These are phyloP conservation scores for Morone chrysops DNA, from an alignment of 2,113 vertebrate species.

Conservation along the genomic window DNA sequence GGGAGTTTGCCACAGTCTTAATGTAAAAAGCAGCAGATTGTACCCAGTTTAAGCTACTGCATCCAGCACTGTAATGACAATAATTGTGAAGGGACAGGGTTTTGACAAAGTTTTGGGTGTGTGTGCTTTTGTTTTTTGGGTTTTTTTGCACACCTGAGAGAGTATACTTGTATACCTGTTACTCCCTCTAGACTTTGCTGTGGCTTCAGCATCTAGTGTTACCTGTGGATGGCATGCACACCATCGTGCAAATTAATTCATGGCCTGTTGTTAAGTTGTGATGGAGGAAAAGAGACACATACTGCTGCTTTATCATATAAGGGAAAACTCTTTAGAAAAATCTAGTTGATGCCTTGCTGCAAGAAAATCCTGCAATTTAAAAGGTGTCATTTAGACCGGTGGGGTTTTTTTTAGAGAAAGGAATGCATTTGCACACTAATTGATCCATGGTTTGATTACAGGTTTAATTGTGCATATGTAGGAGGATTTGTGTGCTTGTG, in stretches of 20 bases:
- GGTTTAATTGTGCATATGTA: background rate
- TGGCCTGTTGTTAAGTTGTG: background rate
- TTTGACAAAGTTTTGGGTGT: background rate
- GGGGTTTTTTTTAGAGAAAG: background rate
- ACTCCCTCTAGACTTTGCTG: background rate
- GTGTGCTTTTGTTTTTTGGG: background rate
- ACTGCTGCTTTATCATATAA: background rate
- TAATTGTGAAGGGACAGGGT: background rate
- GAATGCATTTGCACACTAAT: background rate
- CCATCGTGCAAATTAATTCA: slow-evolving; percentile 20
- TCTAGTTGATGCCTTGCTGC: background rate
- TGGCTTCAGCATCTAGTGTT: slow-evolving; percentile 3
- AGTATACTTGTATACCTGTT: slow-evolving; percentile 13
- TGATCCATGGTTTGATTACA: background rate
- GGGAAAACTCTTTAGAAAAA: background rate
- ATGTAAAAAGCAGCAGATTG: background rate
- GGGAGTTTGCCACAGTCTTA: background rate
- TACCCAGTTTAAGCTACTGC: background rate
- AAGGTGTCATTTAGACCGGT: background rate
- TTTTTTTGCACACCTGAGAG: background rate
- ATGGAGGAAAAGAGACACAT: background rate
- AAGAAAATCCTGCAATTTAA: background rate
- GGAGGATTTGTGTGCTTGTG: background rate
- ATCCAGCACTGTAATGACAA: background rate
- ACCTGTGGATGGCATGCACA: slow-evolving; percentile 15